Evolutionary conservation across 2,113 vertebrate species (phyloP), one percentile per base, ranked within the genome.

Genomic region (Chelonoidis abingdonii): DNA sequence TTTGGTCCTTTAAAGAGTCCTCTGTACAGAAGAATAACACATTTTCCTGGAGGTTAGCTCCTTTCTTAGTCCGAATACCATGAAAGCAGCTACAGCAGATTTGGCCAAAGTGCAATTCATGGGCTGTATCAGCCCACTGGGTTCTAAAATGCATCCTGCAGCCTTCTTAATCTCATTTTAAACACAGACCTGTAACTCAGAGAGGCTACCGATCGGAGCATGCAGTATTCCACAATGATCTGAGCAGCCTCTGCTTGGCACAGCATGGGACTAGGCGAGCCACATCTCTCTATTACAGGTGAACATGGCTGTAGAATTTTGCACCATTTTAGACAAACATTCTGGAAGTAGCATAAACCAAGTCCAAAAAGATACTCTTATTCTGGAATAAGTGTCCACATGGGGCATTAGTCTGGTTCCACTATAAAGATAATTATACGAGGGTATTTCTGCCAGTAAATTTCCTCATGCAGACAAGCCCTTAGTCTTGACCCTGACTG

Each of bases 151-250:
- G 14, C 57, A 59, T 76, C 41, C 75, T 47, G 41, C 12, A 14
- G n/a, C 59, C 54, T 81, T 72, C 24, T 31, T 24, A 0, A 1
- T 54, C 50, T 35, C 2, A 44, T 6, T n/a, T 1, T 0, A 0
- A 12, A 56, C 25, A 53, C 83, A 44, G 41, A 52, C 69, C 53
- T 47, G 75, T 1, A 29, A 79, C 84, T 56, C 50, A 1, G 0
- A 0, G 0, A 1, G 38, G 59, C 13, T 83, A 13, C 22, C 35
- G 57, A 35, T 35, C 21, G 0, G 8, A 59, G 29, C 2, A 16
- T 80, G 16, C 62, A 19, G 16, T n/a, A 83, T 31, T 11, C 0
- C 76, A 2, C 29, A 31, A 9, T 13, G 41, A 76, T 53, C 14
- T 0, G 24, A 57, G 44, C 1, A 1, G 6, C 13, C 52, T 72